Percentiles rank a stretch among this genome's conserved stretches.
These are phyloP conservation scores for Sterna hirundo DNA, from an alignment of 2,113 vertebrate genomes.

Conservation along the genomic window DNA sequence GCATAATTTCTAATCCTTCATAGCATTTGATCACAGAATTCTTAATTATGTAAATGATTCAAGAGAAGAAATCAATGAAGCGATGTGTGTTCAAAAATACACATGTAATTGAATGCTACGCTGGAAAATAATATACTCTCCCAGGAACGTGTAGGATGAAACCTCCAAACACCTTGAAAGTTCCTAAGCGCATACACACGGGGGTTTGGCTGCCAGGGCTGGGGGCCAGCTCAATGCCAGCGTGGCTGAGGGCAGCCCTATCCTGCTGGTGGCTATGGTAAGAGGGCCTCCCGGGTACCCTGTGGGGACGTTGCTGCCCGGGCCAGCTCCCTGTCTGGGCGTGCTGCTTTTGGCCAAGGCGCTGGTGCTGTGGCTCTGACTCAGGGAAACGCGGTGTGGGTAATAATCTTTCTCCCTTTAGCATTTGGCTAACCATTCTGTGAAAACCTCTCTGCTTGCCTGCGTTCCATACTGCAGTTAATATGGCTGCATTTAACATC, in stretches of 20 bases:
- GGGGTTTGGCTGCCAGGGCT: background rate
- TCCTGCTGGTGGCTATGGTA: background rate
- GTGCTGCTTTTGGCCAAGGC: background rate
- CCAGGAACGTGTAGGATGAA: background rate
- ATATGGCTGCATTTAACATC: background rate
- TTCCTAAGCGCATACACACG: rapidly evolving
- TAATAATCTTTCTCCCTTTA: background rate
- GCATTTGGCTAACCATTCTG: background rate
- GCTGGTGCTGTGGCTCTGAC: background rate
- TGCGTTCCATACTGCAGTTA: background rate
- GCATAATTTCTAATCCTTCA: background rate
- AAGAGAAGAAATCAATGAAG: background rate
- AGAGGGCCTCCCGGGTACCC: background rate
- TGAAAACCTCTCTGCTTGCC: background rate
- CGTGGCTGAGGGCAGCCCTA: rapidly evolving
- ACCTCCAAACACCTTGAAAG: rapidly evolving
- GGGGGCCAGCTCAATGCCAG: rapidly evolving
- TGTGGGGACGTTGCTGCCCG: background rate
- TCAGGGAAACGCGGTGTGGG: background rate
- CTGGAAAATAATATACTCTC: background rate
- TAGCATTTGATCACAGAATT: background rate
- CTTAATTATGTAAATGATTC: background rate
- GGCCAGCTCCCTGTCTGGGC: rapidly evolving
- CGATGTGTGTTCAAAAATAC: background rate
- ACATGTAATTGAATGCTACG: background rate